These are phyloP conservation scores for Neomicropteryx cornuta DNA, from an alignment of 1,140 invertebrate species.

Conservation along the genomic window DNA sequence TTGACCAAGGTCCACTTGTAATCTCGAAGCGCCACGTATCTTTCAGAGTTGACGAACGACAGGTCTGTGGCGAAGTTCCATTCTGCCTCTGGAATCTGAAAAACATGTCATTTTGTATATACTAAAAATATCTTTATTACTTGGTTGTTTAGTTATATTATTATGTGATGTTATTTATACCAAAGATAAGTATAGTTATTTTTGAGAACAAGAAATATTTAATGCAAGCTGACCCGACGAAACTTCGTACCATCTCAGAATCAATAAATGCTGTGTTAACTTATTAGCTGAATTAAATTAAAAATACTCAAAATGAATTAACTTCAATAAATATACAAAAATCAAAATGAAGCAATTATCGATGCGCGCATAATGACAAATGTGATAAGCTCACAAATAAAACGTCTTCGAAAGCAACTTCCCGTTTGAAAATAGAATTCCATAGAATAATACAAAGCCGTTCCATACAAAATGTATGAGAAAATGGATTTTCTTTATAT, in stretches of 20 bases:
- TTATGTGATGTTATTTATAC: not conserved
- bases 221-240: not conserved
- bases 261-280: not conserved
- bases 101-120: too few species aligned
- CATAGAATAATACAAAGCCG: too few species aligned
- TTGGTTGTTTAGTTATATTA: not conserved
- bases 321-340: too few species aligned
- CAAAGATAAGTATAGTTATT: not conserved
- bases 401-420: too few species aligned
- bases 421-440: too few species aligned
- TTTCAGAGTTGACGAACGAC: slow-evolving; percentile 13
- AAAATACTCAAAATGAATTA: too few species aligned
- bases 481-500: too few species aligned
- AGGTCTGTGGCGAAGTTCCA: slow-evolving; percentile 21
- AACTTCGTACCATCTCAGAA: not conserved
- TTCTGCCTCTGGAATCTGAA: slow-evolving; percentile 25
- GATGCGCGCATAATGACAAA: too few species aligned
- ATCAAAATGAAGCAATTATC: too few species aligned
- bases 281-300: too few species aligned
- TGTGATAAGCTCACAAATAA: too few species aligned
- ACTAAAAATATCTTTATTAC: slow-evolving; percentile 4
- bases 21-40: slow-evolving; percentile 20
- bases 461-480: too few species aligned
- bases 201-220: not conserved
- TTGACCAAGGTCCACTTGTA: slow-evolving; percentile 26